Evolutionary conservation across 2,797 vertebrate species (phyloP), one percentile per base, ranked within the genome.

Genomic region (Vultur gryphus): DNA sequence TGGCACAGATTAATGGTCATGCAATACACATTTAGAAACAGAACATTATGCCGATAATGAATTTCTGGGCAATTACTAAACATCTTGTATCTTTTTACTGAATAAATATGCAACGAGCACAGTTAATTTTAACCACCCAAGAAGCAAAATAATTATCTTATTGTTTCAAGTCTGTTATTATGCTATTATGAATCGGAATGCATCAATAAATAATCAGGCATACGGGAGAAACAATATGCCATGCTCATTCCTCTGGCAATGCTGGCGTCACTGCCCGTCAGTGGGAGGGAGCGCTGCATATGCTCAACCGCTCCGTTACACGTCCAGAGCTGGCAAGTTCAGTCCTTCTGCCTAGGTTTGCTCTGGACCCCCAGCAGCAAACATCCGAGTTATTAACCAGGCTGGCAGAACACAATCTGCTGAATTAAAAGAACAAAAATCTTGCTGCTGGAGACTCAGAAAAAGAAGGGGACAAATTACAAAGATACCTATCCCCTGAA

Each of bases 101-200:
- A 92, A 80, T 80, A 97, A 95, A 87, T 54, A 92, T 3, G 29
- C 90, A 73, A 87, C 0, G 2, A 90, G 71, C 52, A 9, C 49
- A 58, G 96, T 89, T 95, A 93, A 96, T 96, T 96, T 97, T 89
- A 96, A 91, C 97, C 92, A 87, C 93, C 92, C 93, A 92, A 95
- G 92, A 96, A 95, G 92, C 6, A 0, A 87, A 95, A 93, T 92
- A 95, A 96, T 95, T 83, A 87, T 94, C 83, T 72, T 62, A 95
- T 89, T 92, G 88, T 96, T 90, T 90, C 52, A 59, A 93, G 66
- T 52, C 89, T 91, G 87, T 95, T 81, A 95, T 97, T 96, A 95
- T 37, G 85, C 89, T 75, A 77, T 97, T 95, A 96, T 26, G 89
- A 64, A 67, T 78, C 0, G 0, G 90, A 94, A 92, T 26, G 87